Evolutionary conservation across 2,888 invertebrate species (phyloP), one percentile per base, ranked within the genome.

Genomic region (Myopa tessellatipennis): DNA sequence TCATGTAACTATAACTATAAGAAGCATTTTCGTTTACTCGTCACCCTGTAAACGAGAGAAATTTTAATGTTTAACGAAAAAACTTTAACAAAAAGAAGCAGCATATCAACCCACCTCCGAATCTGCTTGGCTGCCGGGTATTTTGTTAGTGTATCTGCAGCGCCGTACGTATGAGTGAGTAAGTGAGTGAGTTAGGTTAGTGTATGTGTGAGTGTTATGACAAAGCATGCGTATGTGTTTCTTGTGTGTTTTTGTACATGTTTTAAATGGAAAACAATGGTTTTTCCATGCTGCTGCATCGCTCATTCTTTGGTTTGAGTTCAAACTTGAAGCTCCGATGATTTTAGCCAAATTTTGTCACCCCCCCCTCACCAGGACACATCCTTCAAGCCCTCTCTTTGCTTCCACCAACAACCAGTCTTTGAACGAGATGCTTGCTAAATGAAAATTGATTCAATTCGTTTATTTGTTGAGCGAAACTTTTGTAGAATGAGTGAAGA

Each of bases 371-470:
- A 26, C 26, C 26, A 1, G 1, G 2, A 26, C 26, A 1, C 26
- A 26, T 26, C 26, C 26, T 26, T 26, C 26, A 26, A 26, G 2
- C 1, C 2, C 16, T 3, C 55, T 55, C 55, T 14, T 6, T n/a
- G 14, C 10, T 55, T 3, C 16, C 2, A n/a, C 55, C 55, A 55
- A 16, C n/a, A 55, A 8, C n/a, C 5, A 6, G n/a, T 55, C n/a
- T 14, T n/a, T 55, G 4, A n/a, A 26, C 34, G 61, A 18, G 61
- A 26, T 70, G 34, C 38, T 50, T 14, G 6, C 14, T 50, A 69
- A 69, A 69, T 18, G 70, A 70, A 70, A 70, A 70, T 70, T 70
- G 70, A 55, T 70, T 70, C 55, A 58, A 70, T 36, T 58, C 70
- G 14, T 50, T 52, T 69, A 26, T 50, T 69, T 69, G 45, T 10